Base-by-base conservation (phyloP, 1,140 invertebrate genomes). In the Eumeta japonica region DNA sequence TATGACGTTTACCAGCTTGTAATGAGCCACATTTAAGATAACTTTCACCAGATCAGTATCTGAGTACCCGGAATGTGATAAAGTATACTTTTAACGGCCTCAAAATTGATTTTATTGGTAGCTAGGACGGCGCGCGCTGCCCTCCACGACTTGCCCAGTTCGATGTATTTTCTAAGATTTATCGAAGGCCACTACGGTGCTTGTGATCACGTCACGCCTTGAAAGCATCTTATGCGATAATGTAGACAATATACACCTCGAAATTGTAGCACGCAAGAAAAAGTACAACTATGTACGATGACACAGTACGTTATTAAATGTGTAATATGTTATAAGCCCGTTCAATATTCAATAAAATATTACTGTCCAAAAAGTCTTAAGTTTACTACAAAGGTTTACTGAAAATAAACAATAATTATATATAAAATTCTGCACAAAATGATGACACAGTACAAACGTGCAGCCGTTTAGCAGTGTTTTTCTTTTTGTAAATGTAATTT, bases 31-130 rank as follows among this genome's bases (percentile, higher is more conserved):
- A 63, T 60, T 48, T 50, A 58, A 62, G 45, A 50, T 59, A 52
- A 60, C 65, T 72, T 68, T 73, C 62, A 48, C 61, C 52, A 66
- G 64, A 70, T 70, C 52, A 52, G 48, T 68, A 68, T 72, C 60
- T 67, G 55, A 61, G 62, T 67, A 65, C 65, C 65, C 65, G 67
- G 67, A 70, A 65, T 43, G 45, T 53, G 55, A 70, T 73, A 68
- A 73, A 73, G 60, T 65, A 68, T 65, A 56, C 50, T 70, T 62
- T 68, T 73, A 71, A 73, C 62, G 65, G 53, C 49, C 49, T 57
- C 55, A 53, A 49, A 52, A 55, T 57, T 46, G 51, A 63, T 57
- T 66, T 68, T 67, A 72, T 65, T 58, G 51, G 51, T 47, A 53
- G 51, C 45, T 43, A 44, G 43, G 42, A 52, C 29, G 35, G 33